Base-by-base conservation (phyloP, 2,113 vertebrate species). In the Talpa occidentalis region DNA sequence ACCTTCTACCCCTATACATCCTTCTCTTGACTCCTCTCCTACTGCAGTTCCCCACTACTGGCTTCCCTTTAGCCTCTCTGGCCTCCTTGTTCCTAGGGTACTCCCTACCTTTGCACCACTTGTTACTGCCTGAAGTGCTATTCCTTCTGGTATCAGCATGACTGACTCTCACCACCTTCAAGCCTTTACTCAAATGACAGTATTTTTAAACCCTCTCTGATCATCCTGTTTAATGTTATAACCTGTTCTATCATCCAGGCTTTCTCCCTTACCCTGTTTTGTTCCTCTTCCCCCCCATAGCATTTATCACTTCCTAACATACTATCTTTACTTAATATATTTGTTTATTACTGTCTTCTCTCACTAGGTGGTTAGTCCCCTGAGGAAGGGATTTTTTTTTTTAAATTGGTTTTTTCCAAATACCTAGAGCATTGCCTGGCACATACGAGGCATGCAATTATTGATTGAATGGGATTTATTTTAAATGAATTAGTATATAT, bases 151-250 rank as follows among this genome's bases (percentile, higher is more conserved):
- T 88, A 47, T 95, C 95, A 87, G 15, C 1, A 10, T 67, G 42
- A 69, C 77, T 69, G 76, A 78, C 42, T 94, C 22, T 93, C 22
- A 89, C 90, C n/a, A 64, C n/a, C 40, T 95, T 92, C 14, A 85
- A 69, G 40, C 81, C 32, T 86, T 90, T 79, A 76, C 87, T 80
- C 54, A 94, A 49, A 89, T 72, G 35, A 89, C 40, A 32, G 10
- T 79, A 92, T 42, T 74, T 94, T 52, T 74, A 79, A 86, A 80
- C 70, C 73, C 28, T 93, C 22, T 86, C 10, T 79, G 42, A 80
- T 32, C 32, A 70, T 11, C n/a, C 67, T 85, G 10, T 78, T 94
- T 87, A 86, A 93, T 93, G 89, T 73, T 95, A 17, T 52, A 92
- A 30, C n/a, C 35, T 88, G 54, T 28, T 5, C 19, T 21, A 84